Evolutionary conservation across 2,113 vertebrate species (phyloP), one percentile per base, ranked within the genome.

Genomic region (Alosa alosa): DNA sequence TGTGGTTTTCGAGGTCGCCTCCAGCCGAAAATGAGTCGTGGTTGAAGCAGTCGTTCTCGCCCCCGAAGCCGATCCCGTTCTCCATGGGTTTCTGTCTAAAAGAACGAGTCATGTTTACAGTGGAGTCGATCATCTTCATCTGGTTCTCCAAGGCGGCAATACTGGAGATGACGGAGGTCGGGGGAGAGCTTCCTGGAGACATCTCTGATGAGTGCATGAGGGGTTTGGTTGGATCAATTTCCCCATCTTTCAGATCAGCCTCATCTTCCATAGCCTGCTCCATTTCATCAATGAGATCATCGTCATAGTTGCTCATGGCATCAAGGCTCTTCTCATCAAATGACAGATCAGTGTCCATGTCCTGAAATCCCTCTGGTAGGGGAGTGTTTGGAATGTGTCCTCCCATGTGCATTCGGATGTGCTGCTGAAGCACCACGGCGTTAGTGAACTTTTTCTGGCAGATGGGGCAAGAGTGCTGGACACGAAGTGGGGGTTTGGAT

Each of bases 381-480:
- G 97, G 97, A 0, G 97, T 99, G 94, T 99, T 99, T 44, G 98
- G 96, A 91, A 99, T 99, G 91, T 99, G 98, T 0, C 98, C 98
- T 0, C 98, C 98, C 98, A 99, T 99, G 91, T 99, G 98, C 98
- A 99, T 99, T 83, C 98, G 98, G 89, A 99, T 99, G 90, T 99
- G 98, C 93, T 99, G 98, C 92, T 99, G 98, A 84, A 99, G 94
- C 84, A 99, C 98, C 81, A 99, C 97, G 0, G 98, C 98, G 0
- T 99, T 99, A 45, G 98, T 99, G 95, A 99, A 99, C 96, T 99
- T 99, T 94, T 99, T 99, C 94, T 99, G 98, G 94, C 98, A 99
- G 91, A 99, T 99, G 84, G 98, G 98, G 92, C 98, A 99, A 0
- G 98, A 99, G 91, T 99, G 98, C 90, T 99, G 98, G 86, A 99